A percentile compares a stretch with the other conserved stretches of the same genome.
Evolutionary conservation across 2,797 vertebrate species (phyloP).

Genomic region (Artibeus lituratus): DNA sequence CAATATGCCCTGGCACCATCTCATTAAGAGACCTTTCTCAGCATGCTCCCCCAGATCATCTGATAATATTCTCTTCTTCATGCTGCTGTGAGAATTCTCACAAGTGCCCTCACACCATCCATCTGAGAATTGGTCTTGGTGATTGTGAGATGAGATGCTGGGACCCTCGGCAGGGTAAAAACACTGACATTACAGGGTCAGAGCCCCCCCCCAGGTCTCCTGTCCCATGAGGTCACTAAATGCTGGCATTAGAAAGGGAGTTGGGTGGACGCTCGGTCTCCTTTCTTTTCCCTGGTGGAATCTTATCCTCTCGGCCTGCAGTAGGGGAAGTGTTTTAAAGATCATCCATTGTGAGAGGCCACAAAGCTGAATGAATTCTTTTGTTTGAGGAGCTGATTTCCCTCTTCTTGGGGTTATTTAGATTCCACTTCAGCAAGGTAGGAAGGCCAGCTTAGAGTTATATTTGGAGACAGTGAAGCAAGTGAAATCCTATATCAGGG

Average conservation of each 20-base stretch:
- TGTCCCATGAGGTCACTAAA: neutral
- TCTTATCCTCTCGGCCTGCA: neutral
- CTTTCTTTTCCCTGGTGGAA: neutral
- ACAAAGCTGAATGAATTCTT: slow-evolving; percentile 2
- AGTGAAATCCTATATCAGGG: slow-evolving; percentile 2
- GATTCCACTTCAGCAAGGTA: slow-evolving; percentile 63
- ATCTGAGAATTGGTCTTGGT: neutral
- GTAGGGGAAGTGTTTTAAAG: neutral
- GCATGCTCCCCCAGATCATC: no score
- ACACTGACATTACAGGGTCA: neutral
- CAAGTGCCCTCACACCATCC: neutral
- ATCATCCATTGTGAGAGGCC: neutral
- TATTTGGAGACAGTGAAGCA: slow-evolving; percentile 46
- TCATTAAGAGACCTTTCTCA: neutral
- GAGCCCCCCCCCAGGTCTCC: neutral
- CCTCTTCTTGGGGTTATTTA: slow-evolving; percentile 20
- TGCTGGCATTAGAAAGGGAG: neutral
- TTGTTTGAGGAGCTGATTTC: neutral
- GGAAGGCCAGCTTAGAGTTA: slow-evolving; percentile 56
- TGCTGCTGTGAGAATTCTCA: neutral
- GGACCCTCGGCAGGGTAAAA: neutral
- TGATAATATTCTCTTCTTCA: neutral
- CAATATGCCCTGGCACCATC: neutral
- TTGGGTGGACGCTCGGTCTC: neutral
- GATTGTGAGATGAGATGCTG: neutral